A percentile compares a stretch with the other conserved stretches of the same genome.
Evolutionary conservation across 2,888 invertebrate species (phyloP).

Genomic region (Leptinotarsa tumamoca): DNA sequence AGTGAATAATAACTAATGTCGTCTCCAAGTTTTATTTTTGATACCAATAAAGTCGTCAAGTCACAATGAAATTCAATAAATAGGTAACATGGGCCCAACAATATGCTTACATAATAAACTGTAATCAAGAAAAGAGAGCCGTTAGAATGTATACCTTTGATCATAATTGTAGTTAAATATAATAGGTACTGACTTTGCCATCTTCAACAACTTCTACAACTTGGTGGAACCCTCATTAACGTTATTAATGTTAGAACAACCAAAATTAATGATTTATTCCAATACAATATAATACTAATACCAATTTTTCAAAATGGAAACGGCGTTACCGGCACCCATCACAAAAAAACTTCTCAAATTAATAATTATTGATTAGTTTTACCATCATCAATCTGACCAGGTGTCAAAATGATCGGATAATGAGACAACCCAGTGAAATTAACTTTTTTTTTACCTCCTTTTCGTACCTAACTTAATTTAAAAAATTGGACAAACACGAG

Average conservation of each 20-base stretch:
- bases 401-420: slow-evolving; percentile 10
- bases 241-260: no score
- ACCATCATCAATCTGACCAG: not conserved
- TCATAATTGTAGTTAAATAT: no score
- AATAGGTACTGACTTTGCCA: not conserved
- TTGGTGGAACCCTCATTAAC: not conserved
- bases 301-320: not conserved
- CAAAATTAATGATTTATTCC: not conserved
- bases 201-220: not conserved
- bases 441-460: not conserved
- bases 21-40: no score
- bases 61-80: no score
- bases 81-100: no score
- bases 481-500: not conserved
- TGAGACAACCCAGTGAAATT: not conserved
- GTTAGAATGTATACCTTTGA: no score
- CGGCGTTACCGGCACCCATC: not conserved
- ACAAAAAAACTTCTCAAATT: not conserved
- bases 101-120: no score
- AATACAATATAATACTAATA: no score
- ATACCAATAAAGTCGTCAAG: no score
- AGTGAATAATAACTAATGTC: no score
- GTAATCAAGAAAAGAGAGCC: no score
- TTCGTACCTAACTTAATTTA: not conserved
- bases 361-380: not conserved